These are phyloP conservation scores for Entomobrya multifasciata DNA, from an alignment of 2,888 invertebrate species.

Conservation along the genomic window DNA sequence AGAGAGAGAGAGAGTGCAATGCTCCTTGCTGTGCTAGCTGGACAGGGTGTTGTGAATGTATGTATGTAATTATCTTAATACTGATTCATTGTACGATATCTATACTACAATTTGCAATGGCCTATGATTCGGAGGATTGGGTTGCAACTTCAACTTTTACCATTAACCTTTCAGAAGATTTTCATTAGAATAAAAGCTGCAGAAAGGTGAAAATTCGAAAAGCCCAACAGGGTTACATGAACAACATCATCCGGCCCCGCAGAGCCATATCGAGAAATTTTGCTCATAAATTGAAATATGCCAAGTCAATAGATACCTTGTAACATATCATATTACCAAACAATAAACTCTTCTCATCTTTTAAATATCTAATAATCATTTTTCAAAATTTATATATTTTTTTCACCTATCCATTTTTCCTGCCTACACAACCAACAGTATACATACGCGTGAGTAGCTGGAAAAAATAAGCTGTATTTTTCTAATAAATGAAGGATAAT, in stretches of 20 bases:
- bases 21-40: conserved; percentile 24
- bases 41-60: not conserved
- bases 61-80: conserved; percentile 36
- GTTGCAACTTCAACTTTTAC: not conserved
- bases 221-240: not conserved
- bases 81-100: conserved; percentile 24
- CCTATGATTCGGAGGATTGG: not conserved
- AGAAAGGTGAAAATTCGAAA: conserved; percentile 31
- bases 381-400: not conserved
- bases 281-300: conserved; percentile 37
- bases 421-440: conserved; percentile 26
- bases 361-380: not conserved
- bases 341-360: not conserved
- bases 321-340: not conserved
- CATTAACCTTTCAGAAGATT: not conserved
- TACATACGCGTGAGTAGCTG: not conserved
- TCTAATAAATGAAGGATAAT: conserved; percentile 8
- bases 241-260: not conserved
- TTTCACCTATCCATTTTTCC: conserved; percentile 3
- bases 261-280: conserved; percentile 27
- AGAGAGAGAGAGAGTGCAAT: conserved; percentile 33
- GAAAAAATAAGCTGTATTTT: conserved; percentile 6
- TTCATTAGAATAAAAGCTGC: too few relatives aligned
- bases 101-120: not conserved
- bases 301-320: not conserved